A percentile compares a stretch with the other conserved stretches of the same genome.
Evolutionary conservation across 1,140 invertebrate species (phyloP).

Genomic region (Drosophila melanica): DNA sequence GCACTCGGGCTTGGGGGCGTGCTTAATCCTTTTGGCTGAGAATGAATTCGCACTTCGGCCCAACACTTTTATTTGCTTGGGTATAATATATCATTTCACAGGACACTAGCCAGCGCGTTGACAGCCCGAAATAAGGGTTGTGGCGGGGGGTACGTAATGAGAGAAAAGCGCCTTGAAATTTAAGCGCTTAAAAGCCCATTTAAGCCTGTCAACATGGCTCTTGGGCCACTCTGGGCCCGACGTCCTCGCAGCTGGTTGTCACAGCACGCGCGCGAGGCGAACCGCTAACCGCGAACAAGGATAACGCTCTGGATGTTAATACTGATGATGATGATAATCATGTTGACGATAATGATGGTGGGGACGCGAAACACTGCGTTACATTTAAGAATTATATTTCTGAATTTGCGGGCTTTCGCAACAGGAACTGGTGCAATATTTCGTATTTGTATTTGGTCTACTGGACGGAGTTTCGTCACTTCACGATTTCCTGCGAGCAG

Average conservation of each 20-base stretch:
- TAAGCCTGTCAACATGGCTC: constrained; percentile 56
- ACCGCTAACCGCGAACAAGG: constrained; percentile 23
- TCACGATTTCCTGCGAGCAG: constrained; percentile 11
- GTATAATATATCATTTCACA: constrained; percentile 44
- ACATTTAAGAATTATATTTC: constrained; percentile 63
- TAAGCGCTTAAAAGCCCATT: constrained; percentile 52
- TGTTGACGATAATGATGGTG: constrained; percentile 42
- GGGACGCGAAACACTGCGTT: constrained; percentile 40
- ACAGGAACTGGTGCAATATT: too few species aligned
- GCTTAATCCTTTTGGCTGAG: constrained; percentile 45
- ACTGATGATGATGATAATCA: constrained; percentile 8
- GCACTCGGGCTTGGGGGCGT: background rate
- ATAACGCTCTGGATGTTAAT: constrained; percentile 17
- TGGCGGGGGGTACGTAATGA: constrained; percentile 30
- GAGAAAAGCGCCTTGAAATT: constrained; percentile 54
- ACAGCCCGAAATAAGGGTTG: background rate
- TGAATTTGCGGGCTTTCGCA: too few species aligned
- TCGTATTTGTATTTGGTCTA: background rate
- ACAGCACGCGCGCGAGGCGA: constrained; percentile 33
- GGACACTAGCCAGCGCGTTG: constrained; percentile 20
- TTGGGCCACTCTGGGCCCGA: constrained; percentile 12
- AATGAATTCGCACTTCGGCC: constrained; percentile 63
- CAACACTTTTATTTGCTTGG: constrained; percentile 57
- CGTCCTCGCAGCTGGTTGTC: constrained; percentile 24
- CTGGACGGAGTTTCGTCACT: constrained; percentile 25